Evolutionary conservation across 2,888 invertebrate genomes (phyloP), one percentile per base, ranked within the genome.

Genomic region (Acleris laterana): DNA sequence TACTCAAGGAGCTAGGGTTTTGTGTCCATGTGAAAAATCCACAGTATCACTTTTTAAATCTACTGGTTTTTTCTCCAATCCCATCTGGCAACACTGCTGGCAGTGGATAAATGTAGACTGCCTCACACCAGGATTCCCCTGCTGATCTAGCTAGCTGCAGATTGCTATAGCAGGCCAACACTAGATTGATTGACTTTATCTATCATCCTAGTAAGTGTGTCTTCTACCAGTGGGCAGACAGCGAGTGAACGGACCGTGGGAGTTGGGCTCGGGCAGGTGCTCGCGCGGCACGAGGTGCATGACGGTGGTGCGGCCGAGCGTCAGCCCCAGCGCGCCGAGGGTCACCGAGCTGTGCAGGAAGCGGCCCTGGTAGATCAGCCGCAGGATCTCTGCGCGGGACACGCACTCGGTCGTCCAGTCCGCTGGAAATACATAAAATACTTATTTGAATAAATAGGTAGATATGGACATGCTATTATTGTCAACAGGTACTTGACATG

Each of bases 201-300:
- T 38, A 38, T 3, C 11, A 11, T 11, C 32, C 32, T 32, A 32
- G 11, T 11, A 32, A 44, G 44, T 44, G 44, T 44, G 32, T 11
- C 32, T 32, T 11, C 32, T 32, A 13, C 0, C 4, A 38, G 38
- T 13, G 38, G 38, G 38, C 38, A 38, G 38, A 6, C 3, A 17
- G 48, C 9, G 17, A 6, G 19, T 20, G 49, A 20, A 68, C 75
- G 55, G 90, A 98, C 98, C 98, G 95, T 98, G 98, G 81, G 98
- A 98, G 94, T 99, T 99, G 83, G 99, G 99, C 94, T 99, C 99
- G 82, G 99, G 99, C 91, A 99, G 94, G 93, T 98, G 99, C 94
- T 99, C 99, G 93, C 99, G 95, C 78, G 99, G 99, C 90, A 99
- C 99, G 84, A 99, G 96, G 94, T 99, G 99, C 99, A 99, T 99